Evolutionary conservation across 2,113 vertebrate genomes (phyloP), one percentile per base, ranked within the genome.

Genomic region (Ceyx cyanopectus): DNA sequence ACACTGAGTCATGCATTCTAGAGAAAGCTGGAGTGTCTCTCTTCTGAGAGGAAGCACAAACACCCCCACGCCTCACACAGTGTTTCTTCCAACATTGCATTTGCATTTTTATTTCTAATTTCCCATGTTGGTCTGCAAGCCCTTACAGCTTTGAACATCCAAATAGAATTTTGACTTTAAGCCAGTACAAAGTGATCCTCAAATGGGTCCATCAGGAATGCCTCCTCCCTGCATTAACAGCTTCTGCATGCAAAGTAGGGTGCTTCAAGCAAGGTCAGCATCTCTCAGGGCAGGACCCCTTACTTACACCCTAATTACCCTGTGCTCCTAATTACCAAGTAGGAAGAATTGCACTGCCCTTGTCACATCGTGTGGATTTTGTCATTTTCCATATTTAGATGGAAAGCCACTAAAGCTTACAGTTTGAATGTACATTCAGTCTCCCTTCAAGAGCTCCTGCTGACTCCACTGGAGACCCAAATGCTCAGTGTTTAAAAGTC

Each of bases 231-330:
- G 27, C 91, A 75, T 57, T 57, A 84, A 58, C 93, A 81, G 85
- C 77, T 94, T 92, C 57, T 65, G 73, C 95, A 91, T 84, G 86
- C 87, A 93, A 95, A 95, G 96, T 78, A 70, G 56, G 74, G 85
- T 74, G 95, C 91, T 96, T 93, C 69, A 95, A 73, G 40, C 80
- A 91, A 95, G 34, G 62, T 76, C 88, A 87, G 87, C 82, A 83
- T 81, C 67, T 91, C 58, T 74, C 95, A 95, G 78, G 72, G 80
- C 67, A 62, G 56, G 63, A 76, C 53, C 70, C 76, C 73, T 67
- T 26, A 82, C 92, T 97, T 82, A 94, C 87, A 93, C 62, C 72
- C 87, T 93, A 96, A 96, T 97, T 96, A 92, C 26, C 61, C 78
- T 65, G 34, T 81, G 85, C 68, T 92, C 57, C 84, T 92, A 95